Base-by-base conservation (phyloP, 2,797 vertebrate species). In the Hybognathus amarus region DNA sequence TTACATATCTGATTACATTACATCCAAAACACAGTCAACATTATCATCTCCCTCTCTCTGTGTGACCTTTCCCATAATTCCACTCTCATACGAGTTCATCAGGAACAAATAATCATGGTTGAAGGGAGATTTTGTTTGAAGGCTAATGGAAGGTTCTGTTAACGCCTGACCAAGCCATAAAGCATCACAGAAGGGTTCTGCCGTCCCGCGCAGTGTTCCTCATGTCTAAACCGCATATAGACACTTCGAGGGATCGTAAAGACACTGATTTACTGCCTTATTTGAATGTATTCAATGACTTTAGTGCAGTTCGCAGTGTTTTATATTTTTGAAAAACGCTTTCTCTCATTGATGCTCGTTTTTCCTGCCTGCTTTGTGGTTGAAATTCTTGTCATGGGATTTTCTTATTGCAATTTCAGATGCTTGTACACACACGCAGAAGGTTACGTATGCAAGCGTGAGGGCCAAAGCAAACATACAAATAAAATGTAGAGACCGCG, bases 1-100 rank as follows among this genome's bases (percentile, higher is more conserved):
- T 78, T 83, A 77, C 82, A 70, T 78, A 83, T 83, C 82, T 83
- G 54, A 83, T 83, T 83, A 83, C 82, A 83, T 83, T 83, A 78
- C 82, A 78, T 83, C 50, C 36, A 54, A 78, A 83, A 71, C 82
- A 83, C 24, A 47, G 63, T 83, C 73, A 77, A 69, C 66, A 38
- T 71, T 70, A 68, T 80, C 38, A 80, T 71, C 71, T 54, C 59
- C 45, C 69, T 59, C 50, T 50, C 69, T 77, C 69, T 27, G 77
- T 27, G 47, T 69, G 78, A 76, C 83, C 78, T 85, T 80, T 80
- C 82, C 54, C 74, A 78, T 47, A 83, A 54, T 83, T 83, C 82
- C 82, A 70, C 66, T 50, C 74, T 61, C 66, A 38, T 59, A 36
- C 17, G 13, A 83, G 38, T 68, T 83, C 71, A 67, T 76, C 71